These are phyloP conservation scores for Galaxea fascicularis DNA, from an alignment of 92 coral and sea anemone species.

Conservation along the genomic window DNA sequence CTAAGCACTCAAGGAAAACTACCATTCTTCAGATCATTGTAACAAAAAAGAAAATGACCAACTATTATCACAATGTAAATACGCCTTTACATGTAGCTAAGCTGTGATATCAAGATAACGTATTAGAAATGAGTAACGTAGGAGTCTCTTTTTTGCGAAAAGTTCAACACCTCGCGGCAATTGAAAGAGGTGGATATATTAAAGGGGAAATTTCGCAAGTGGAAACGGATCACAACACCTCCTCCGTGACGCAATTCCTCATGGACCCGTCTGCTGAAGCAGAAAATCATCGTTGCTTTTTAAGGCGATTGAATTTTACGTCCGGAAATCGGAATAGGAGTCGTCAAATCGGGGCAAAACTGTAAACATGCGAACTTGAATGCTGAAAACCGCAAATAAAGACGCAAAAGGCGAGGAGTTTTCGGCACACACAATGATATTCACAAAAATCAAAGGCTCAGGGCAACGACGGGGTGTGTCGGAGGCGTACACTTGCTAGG, in stretches of 20 bases:
- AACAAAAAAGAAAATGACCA: not conserved
- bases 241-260: not conserved
- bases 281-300: not conserved
- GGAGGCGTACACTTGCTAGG: constrained; percentile 2
- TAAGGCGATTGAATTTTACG: constrained; percentile 11
- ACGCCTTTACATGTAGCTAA: not conserved
- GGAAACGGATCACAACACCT: not conserved
- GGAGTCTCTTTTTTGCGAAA: not conserved
- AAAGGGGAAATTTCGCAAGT: not conserved
- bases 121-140: not conserved
- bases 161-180: not conserved
- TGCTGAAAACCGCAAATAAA: not conserved
- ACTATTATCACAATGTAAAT: not conserved
- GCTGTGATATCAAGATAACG: not conserved
- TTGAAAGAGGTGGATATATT: too few species aligned
- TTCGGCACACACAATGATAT: not conserved
- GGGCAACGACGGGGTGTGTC: not conserved
- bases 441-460: not conserved
- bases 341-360: not conserved
- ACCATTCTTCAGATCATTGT: constrained; percentile 9
- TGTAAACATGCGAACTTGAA: constrained; percentile 1
- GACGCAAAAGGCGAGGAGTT: not conserved
- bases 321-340: constrained; percentile 11
- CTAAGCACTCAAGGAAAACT: not conserved
- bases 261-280: not conserved